Conservation (phyloP, 2,888 invertebrate genomes). For the Lasiommata megera region DNA sequence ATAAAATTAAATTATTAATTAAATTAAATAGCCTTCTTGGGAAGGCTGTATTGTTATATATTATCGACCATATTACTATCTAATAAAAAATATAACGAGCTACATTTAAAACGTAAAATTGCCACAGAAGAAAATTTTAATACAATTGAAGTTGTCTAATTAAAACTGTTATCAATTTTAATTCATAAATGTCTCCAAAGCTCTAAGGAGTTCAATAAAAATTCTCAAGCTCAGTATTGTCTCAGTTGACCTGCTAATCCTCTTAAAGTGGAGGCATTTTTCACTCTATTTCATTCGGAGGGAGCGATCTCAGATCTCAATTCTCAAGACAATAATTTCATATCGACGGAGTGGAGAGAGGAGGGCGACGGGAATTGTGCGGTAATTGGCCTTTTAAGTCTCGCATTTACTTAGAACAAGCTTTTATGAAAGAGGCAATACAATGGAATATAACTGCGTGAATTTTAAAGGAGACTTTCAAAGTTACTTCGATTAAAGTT, state of each 20-base stretch:
- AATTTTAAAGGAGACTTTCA: slow-evolving; percentile 1
- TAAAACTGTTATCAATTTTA: too few relatives aligned
- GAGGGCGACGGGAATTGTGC: slow-evolving; percentile 68
- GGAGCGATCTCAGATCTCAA: slow-evolving; percentile 51
- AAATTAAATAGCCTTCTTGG: too few relatives aligned
- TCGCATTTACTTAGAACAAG: slow-evolving; percentile 56
- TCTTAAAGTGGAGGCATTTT: slow-evolving; percentile 42
- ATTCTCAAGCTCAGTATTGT: slow-evolving; percentile 7
- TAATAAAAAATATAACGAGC: too few relatives aligned
- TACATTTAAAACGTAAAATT: too few relatives aligned
- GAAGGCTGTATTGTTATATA: too few relatives aligned
- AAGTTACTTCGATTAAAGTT: background rate
- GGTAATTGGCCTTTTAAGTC: slow-evolving; percentile 77
- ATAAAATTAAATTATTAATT: too few relatives aligned
- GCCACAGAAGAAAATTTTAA: too few relatives aligned
- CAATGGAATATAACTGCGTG: slow-evolving; percentile 7
- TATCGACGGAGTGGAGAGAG: slow-evolving; percentile 47
- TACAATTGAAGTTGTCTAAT: too few relatives aligned
- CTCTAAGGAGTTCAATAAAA: slow-evolving; percentile 7
- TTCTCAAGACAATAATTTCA: slow-evolving; percentile 63
- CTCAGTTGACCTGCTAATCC: slow-evolving; percentile 37
- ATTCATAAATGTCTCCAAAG: background rate
- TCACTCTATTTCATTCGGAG: slow-evolving; percentile 46
- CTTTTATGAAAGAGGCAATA: slow-evolving; percentile 57
- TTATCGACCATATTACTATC: too few relatives aligned